Evolutionary conservation across 2,797 vertebrate genomes (phyloP), one percentile per base, ranked within the genome.

Genomic region (Balearica regulorum): DNA sequence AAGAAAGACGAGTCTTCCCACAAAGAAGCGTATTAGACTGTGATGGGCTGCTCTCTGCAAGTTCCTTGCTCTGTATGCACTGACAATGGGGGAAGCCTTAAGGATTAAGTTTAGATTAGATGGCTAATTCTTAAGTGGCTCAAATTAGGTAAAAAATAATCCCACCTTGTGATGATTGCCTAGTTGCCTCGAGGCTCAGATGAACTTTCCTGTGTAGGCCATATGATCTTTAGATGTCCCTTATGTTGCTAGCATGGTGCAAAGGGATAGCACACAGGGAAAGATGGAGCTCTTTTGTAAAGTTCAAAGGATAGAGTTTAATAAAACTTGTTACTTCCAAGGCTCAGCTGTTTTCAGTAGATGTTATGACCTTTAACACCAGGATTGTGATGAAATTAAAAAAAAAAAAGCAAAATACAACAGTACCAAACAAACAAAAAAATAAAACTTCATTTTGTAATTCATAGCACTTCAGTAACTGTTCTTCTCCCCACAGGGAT

Each of bases 401-500:
- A 46, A 37, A 46, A 35, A 31, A 21, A 41, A 13, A 33, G 8
- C 3, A 20, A 37, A 39, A 12, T 14, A 41, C 2, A 51, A n/a
- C 10, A n/a, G 49, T 66, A 44, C 4, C 14, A 26, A 39, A 2
- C 7, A 35, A 69, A 31, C 20, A 29, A 55, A 66, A n/a, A n/a
- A 54, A 25, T 12, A 46, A 43, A 65, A 31, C 4, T 57, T 75
- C 1, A 37, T 83, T 91, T 83, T 89, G 35, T 73, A 90, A 64
- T 44, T 70, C 49, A 33, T 33, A 79, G 37, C 55, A 68, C 18
- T 43, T 81, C 44, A 44, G 11, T 82, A 48, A 88, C 70, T 82
- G 39, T 64, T 90, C 5, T 89, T 95, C 69, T 89, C 79, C 81
- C 89, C 29, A 8, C 93, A 98, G 98, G 97, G 90, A 41, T 97